Base-by-base conservation (phyloP, 2,797 vertebrate species). In the Pagetopsis macropterus region DNA sequence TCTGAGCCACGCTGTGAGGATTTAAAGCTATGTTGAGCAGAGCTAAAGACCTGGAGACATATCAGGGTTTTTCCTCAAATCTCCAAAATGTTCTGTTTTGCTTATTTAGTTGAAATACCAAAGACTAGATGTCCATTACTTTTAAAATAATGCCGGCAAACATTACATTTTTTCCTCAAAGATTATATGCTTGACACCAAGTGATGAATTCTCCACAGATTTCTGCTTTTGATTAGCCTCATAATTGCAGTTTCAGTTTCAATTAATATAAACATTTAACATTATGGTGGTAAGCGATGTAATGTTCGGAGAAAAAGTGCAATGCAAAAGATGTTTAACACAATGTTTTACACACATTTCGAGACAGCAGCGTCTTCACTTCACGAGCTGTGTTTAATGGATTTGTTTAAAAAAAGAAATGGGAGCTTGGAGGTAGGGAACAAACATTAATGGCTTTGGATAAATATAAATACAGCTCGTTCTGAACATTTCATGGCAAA, bases 21-120 rank as follows among this genome's bases (percentile, higher is more conserved):
- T 73, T 76, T 46, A 54, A 69, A 78, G 57, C 65, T 77, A 74
- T 55, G 68, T 15, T 21, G 50, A 83, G 62, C 70, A 44, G 49
- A 71, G 61, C 3, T 37, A 44, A 70, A 17, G 31, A 64, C 0
- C 1, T 19, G 19, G 1, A 31, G 6, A 19, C 68, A 64, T 9
- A 37, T 37, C 44, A 19, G 49, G 19, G 1, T 27, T 27, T 27
- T 27, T 27, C 27, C 27, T 27, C 27, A 27, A 5, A 27, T 27
- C 27, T 27, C 27, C 27, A 27, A 27, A 74, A 76, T 68, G 17
- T 64, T 66, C 3, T 5, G 15, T 55, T 52, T 61, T 33, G 54
- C 54, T 21, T 67, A 31, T 9, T 0, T 5, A 40, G 19, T 56
- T 3, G 19, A 3, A 44, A 62, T 1, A n/a, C 11, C 44, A 45